Evolutionary conservation across 1,140 invertebrate genomes (phyloP), one percentile per base, ranked within the genome.

Genomic region (Philopotamus ludificatus): DNA sequence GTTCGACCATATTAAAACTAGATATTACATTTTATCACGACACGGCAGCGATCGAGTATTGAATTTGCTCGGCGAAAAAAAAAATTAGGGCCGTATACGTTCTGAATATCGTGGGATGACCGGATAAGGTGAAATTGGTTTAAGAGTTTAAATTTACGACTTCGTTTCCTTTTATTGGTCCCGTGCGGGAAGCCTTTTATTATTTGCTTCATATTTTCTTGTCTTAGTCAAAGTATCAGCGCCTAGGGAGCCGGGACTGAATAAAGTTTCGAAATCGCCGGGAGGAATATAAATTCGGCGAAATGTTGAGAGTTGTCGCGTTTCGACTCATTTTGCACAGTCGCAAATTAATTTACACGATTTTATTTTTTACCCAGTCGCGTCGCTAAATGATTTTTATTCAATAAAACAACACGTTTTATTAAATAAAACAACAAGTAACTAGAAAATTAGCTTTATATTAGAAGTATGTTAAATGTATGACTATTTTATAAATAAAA

Each of bases 121-220:
- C 57, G 57, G 57, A 60, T 47, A 60, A 60, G 57, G 28, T 44
- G 25, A 60, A 44, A 60, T 60, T 60, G 57, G 57, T 60, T 60
- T 60, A 60, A 60, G 28, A 23, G 57, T 23, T 44, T 1, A 34
- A 60, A 60, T 60, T 60, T 60, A 60, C 20, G 42, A 44, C 22
- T 21, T 10, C 57, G 57, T 60, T 60, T 41, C 42, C 57, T 39
- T 16, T 39, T 26, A 60, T 60, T 60, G 42, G 57, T 60, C 57
- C 57, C 57, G 1, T 7, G 57, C 23, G 57, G 22, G 21, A 22
- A 22, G 41, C 44, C 57, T 60, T 60, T 60, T 60, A 60, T 60
- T 60, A 60, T 60, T 60, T 60, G 57, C 57, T 60, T 60, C 57
- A 60, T 60, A 60, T 60, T 60, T 60, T 44, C 57, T 60, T 60